Evolutionary conservation across 2,888 invertebrate species (phyloP), one percentile per base, ranked within the genome.

Genomic region (Sphaeridia pumilis): DNA sequence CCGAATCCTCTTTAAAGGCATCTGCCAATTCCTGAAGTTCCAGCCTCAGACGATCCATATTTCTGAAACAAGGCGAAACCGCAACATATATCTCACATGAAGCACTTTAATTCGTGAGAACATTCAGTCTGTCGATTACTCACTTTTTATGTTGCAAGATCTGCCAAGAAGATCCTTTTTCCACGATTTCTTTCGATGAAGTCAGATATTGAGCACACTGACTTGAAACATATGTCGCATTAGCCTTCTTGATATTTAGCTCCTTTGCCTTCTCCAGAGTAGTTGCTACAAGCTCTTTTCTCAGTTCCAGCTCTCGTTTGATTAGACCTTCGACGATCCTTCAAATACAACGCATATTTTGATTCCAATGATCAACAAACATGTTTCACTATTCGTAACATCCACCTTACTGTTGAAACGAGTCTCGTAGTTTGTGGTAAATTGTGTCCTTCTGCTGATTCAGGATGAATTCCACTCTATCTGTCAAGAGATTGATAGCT

Each of bases 231-330:
- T 84, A 81, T 68, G 85, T 81, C 44, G 90, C 73, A 44, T 88
- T 88, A 49, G 82, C 77, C 70, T 86, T 85, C 71, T 90, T 90
- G 72, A 87, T 84, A 65, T 80, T 80, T 42, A 90, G 74, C 41
- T 88, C 86, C 68, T 82, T 83, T 2, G 56, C 52, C 26, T 54
- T 55, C 10, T 26, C 41, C 4, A 56, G n/a, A 2, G 52, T 54
- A 12, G 31, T 35, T 36, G 55, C 53, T 4, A 47, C 52, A 3
- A 55, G 38, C 31, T 57, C 53, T 25, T 50, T 49, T 26, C 59
- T 35, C 14, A 51, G 25, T 25, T 55, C 51, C 41, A 54, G 49
- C 43, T 59, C 59, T 4, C 54, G 27, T 26, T 53, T 45, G n/a
- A 59, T 43, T 21, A 59, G 43, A 4, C 52, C 49, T 17, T 52